Evolutionary conservation across 1,140 invertebrate genomes (phyloP), one percentile per base, ranked within the genome.

Genomic region (Listronotus oregonensis): DNA sequence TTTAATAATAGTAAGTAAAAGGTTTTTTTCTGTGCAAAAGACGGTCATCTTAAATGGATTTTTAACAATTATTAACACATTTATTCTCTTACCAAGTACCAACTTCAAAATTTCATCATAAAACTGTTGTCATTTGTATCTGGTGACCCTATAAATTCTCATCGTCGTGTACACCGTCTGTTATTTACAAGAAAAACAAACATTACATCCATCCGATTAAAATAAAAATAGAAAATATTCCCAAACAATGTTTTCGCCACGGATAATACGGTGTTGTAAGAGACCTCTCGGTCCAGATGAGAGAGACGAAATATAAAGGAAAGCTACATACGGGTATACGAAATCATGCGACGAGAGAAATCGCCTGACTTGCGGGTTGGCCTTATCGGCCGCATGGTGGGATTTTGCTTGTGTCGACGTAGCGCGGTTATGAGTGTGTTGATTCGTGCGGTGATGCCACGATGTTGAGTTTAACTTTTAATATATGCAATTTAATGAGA

Each of bases 301-400:
- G 63, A n/a, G 66, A 71, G 76, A 76, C 46, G 50, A 71, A 76
- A 73, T 54, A 74, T 76, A 74, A 75, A 76, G n/a, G 73, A 75
- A 72, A 60, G 76, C 68, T 58, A 72, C 63, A 75, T 39, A 49
- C 66, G 63, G 71, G 61, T 75, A 73, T 74, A 75, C 73, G 75
- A 76, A 75, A 75, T 47, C 69, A 70, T 76, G 52, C 67, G 75
- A 54, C 44, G 9, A 14, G 37, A 59, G 56, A 47, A 18, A 1
- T 9, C 66, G 69, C 70, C 34, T 68, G 66, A 61, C 68, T 52
- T n/a, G 15, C 21, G 31, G 6, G 65, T 55, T 18, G 12, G 69
- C 66, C 54, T 43, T 39, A 43, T 73, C 69, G 67, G 21, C 3
- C 11, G 43, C 66, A 55, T 32, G 40, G 27, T 31, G 17, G 43